Evolutionary conservation across 2,888 invertebrate species (phyloP).

Genomic region (Drosophila nr. perissopoda): DNA sequence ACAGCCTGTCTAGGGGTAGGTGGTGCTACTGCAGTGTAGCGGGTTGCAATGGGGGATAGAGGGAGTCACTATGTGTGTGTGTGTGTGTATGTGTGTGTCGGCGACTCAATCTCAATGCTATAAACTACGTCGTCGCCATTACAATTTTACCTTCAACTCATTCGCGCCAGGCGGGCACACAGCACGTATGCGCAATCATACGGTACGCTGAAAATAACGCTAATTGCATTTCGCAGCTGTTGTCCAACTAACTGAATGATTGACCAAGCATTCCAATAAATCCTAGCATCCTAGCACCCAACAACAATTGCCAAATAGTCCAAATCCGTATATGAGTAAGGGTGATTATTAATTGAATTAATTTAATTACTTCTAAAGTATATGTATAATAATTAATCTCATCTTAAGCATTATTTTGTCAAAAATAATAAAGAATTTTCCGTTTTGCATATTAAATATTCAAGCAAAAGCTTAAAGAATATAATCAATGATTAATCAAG

Average conservation of each 20-base stretch:
- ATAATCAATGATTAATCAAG: neutral
- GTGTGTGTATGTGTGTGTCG: constrained; percentile 16
- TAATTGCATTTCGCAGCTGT: constrained; percentile 74
- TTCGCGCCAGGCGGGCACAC: constrained; percentile 39
- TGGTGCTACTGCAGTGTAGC: constrained; percentile 1
- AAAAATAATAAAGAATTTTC: neutral
- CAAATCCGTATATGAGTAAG: neutral
- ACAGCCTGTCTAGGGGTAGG: constrained; percentile 2
- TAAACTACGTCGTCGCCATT: constrained; percentile 66
- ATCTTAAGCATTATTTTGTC: neutral
- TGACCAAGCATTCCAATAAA: constrained; percentile 27
- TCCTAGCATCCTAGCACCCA: constrained; percentile 6
- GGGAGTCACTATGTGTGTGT: constrained; percentile 6
- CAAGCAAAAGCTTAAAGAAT: neutral
- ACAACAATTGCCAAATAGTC: neutral
- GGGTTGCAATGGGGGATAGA: neutral
- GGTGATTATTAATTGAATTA: neutral
- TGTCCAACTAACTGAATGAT: constrained; percentile 33
- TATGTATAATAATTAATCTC: neutral
- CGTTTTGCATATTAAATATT: neutral
- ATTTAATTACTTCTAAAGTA: neutral
- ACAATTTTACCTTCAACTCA: constrained; percentile 68
- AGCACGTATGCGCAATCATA: constrained; percentile 71
- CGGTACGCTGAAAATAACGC: constrained; percentile 68
- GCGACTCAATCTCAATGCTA: constrained; percentile 71